phyloP scores from a whole-genome alignment of 2,888 invertebrate genomes.

The Balanococcus diminutus region DNA sequence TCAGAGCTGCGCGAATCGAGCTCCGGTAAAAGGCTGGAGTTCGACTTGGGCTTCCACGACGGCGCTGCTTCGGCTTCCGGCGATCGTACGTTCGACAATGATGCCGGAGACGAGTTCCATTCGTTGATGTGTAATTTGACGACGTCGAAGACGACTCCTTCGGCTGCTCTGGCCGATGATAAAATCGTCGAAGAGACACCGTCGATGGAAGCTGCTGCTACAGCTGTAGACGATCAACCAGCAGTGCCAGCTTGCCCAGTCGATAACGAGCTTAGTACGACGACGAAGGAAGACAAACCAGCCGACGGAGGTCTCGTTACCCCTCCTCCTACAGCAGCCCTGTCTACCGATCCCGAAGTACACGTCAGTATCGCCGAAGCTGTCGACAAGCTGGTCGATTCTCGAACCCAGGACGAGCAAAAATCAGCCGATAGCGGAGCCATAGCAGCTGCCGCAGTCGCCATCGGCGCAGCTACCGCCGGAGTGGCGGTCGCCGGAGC shows the following conservation, averaged over 20 bases:
- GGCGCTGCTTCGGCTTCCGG: not conserved
- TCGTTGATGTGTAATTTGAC: conserved; percentile 15
- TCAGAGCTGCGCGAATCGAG: conserved; percentile 44
- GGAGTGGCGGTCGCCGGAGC: conserved; percentile 60
- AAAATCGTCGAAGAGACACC: not conserved
- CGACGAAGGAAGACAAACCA: not conserved
- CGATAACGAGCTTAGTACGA: not conserved
- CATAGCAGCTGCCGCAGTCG: too few relatives aligned
- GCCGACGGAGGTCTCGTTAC: not conserved
- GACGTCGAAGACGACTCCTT: not conserved
- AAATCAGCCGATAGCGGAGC: not conserved
- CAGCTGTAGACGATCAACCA: not conserved
- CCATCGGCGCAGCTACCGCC: conserved; percentile 60
- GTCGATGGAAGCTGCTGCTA: not conserved
- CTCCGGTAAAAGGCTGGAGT: not conserved
- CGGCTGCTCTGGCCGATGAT: not conserved
- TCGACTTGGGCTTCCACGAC: not conserved
- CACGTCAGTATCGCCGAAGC: conserved; percentile 9
- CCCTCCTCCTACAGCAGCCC: not conserved
- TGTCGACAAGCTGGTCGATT: not conserved
- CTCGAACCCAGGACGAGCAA: not conserved
- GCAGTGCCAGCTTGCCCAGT: not conserved
- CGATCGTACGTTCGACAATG: not conserved
- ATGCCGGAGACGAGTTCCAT: not conserved
- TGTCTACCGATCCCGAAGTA: not conserved